Evolutionary conservation across 2,113 vertebrate species (phyloP).

Genomic region (Phoenicopterus ruber): DNA sequence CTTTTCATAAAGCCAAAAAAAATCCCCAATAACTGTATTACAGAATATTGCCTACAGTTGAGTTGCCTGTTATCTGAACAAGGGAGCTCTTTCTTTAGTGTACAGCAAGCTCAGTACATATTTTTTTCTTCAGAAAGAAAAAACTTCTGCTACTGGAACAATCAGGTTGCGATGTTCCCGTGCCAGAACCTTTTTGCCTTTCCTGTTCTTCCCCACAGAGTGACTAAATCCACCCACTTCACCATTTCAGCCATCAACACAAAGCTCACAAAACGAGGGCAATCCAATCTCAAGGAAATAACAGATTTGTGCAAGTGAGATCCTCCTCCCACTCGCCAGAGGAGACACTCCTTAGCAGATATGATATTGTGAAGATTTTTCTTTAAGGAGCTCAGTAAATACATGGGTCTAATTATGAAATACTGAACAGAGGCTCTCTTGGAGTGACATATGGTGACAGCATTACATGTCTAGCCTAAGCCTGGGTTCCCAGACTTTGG

Average conservation of each 20-base stretch:
- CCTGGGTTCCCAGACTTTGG: constrained; percentile 1
- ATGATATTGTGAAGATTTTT: neutral
- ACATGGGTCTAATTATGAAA: neutral
- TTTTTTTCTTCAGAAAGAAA: neutral
- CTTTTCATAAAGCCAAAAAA: neutral
- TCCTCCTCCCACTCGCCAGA: constrained; percentile 13
- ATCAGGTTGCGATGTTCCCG: constrained; percentile 14
- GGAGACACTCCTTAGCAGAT: neutral
- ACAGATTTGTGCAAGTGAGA: neutral
- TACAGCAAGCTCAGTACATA: neutral
- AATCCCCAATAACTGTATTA: neutral
- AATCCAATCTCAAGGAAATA: constrained; percentile 7
- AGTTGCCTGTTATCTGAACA: neutral
- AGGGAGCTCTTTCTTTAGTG: neutral
- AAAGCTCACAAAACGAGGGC: constrained; percentile 45
- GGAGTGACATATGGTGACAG: constrained; percentile 19
- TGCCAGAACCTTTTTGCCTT: constrained; percentile 31
- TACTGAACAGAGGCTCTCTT: neutral
- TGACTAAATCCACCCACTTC: constrained; percentile 28
- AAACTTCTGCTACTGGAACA: constrained; percentile 11
- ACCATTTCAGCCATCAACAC: constrained; percentile 30
- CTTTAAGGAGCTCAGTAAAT: neutral
- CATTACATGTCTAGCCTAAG: neutral
- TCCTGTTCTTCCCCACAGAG: neutral
- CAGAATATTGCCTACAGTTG: neutral